phyloP scores from a whole-genome alignment of 2,113 vertebrate species.

The Podarcis raffonei region DNA sequence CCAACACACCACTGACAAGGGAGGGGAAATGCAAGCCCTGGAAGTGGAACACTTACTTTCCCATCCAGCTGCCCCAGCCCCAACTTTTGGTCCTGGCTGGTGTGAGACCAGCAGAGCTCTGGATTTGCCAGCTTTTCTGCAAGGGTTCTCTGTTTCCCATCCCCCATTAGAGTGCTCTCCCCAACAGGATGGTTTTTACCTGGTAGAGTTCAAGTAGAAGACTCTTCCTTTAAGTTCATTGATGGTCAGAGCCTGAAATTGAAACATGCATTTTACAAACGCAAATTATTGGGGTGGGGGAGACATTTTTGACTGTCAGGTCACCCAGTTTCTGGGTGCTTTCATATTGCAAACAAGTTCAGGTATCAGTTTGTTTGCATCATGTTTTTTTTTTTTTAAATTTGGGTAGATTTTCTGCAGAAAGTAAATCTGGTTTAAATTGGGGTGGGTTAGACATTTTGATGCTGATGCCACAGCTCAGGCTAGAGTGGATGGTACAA shows the following conservation, averaged over 20 bases:
- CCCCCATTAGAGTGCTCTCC: not conserved
- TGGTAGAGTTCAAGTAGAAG: slow-evolving; percentile 20
- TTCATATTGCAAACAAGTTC: not conserved
- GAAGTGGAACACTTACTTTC: too few relatives aligned
- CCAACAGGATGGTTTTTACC: not conserved
- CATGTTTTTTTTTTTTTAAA: too few relatives aligned
- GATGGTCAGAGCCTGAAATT: slow-evolving; percentile 29
- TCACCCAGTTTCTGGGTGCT: not conserved
- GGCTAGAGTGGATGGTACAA: too few relatives aligned
- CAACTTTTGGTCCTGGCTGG: too few relatives aligned
- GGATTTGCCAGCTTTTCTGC: not conserved
- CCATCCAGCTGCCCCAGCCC: not conserved
- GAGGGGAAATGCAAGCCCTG: too few relatives aligned
- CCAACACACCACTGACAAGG: too few relatives aligned
- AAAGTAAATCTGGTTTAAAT: too few relatives aligned
- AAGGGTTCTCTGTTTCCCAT: too few relatives aligned
- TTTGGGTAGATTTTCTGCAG: too few relatives aligned
- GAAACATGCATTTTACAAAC: not conserved
- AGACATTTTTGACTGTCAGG: not conserved
- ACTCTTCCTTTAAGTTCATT: slow-evolving; percentile 23
- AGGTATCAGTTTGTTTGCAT: too few relatives aligned
- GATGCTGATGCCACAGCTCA: too few relatives aligned
- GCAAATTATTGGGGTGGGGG: not conserved
- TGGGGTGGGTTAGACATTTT: too few relatives aligned
- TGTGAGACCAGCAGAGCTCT: not conserved